Evolutionary conservation across 2,113 vertebrate genomes (phyloP), one percentile per base, ranked within the genome.

Genomic region (Sula dactylatra): DNA sequence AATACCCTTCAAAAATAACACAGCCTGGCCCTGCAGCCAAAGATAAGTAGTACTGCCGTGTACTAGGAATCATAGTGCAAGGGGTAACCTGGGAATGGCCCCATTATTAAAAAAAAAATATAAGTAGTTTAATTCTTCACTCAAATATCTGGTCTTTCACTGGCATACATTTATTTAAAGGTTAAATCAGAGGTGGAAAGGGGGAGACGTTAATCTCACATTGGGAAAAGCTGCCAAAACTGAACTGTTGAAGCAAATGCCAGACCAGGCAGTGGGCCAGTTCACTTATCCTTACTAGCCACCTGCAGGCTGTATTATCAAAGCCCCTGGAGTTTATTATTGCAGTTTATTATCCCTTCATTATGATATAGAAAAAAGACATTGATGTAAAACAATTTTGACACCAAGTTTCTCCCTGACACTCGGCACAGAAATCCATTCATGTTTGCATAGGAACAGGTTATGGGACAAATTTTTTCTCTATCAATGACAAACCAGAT

Each of bases 251-350:
- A 96, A 94, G 62, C 54, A 95, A 94, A 94, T 96, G 77, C 90
- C 61, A 86, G 73, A 61, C 61, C 54, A 96, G 94, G 81, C 82
- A 91, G 22, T 76, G 34, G 55, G 54, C 92, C 90, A 96, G 67
- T 79, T 95, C 95, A 88, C 83, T 96, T 94, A 94, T 95, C 73
- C 94, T 93, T 95, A 89, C 78, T 82, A 94, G 65, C 56, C 66
- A 96, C 89, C 88, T 89, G 88, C 94, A 92, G 69, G n/a, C 36
- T 82, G 22, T 72, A 88, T 91, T 91, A 92, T 86, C 71, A 93
- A 95, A 90, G 32, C 52, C 44, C 13, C 16, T 59, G 13, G 79
- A 92, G 34, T 94, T 89, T 86, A 82, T 82, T 79, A 71, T 65
- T 86, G 25, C 29, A 64, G 42, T 88, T 83, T 82, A 93, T 85